phyloP scores from a whole-genome alignment of 1,140 invertebrate genomes.

The Frieseomelitta varia region DNA sequence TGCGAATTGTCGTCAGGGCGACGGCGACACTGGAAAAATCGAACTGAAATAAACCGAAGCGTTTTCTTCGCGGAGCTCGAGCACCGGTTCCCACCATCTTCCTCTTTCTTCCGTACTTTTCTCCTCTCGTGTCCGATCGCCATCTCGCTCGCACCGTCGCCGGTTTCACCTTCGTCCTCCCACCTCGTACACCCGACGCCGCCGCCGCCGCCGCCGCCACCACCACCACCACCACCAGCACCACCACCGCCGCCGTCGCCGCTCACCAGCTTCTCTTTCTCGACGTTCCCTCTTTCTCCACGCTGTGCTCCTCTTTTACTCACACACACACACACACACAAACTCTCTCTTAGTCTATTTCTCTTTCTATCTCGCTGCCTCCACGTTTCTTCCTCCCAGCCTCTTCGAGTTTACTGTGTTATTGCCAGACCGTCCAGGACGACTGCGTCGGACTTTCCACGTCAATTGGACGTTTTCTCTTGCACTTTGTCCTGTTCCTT shows the following conservation, averaged over 20 bases:
- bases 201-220: no score
- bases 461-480: constrained; percentile 47
- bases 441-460: constrained; percentile 61
- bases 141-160: constrained; percentile 6
- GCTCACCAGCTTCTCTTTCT: constrained; percentile 20
- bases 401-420: constrained; percentile 62
- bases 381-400: constrained; percentile 43
- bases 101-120: constrained; percentile 29
- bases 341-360: background rate
- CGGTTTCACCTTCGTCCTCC: constrained; percentile 32
- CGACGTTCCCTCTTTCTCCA: constrained; percentile 36
- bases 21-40: constrained; percentile 82
- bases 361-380: background rate
- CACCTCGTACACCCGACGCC: constrained; percentile 9
- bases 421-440: constrained; percentile 65
- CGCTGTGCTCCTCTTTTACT: constrained; percentile 40
- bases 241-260: no score
- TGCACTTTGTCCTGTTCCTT: constrained; percentile 29
- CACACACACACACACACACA: background rate
- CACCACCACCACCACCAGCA: no score
- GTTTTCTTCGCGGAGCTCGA: constrained; percentile 75
- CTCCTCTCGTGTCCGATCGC: background rate
- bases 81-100: constrained; percentile 45
- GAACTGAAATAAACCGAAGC: constrained; percentile 82
- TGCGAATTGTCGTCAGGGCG: constrained; percentile 81